Evolutionary conservation across 1,140 invertebrate genomes (phyloP), one percentile per base, ranked within the genome.

Genomic region (Musca vetustissima): DNA sequence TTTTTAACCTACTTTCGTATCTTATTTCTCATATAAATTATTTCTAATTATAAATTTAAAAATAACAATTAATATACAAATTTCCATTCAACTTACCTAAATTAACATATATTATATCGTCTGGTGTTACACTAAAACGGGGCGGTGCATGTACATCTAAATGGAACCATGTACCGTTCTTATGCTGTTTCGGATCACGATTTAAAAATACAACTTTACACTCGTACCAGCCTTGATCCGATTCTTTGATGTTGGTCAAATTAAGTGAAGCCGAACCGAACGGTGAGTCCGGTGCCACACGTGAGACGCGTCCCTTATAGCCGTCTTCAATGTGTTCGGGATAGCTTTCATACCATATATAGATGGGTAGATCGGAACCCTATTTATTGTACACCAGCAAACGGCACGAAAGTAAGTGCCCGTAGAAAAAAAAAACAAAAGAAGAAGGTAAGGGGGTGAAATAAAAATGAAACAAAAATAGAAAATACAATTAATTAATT

Each of bases 331-430:
- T 93, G 86, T 97, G 95, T 65, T 95, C 94, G 72, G 94, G 94
- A 84, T 97, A 97, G 80, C 93, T 94, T 85, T 96, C 94, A 88
- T 97, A 97, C 94, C 94, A 97, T 84, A 97, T 97, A 87, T 95
- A 97, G 83, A 97, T 95, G 73, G 95, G 94, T 85, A 95, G 92
- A 85, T 95, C 93, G 87, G 92, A 89, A 83, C 92, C 93, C 93
- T 94, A 88, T 82, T n/a, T n/a, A n/a, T n/a, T n/a, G n/a, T n/a
- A n/a, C n/a, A n/a, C n/a, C n/a, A n/a, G n/a, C n/a, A n/a, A n/a
- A n/a, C n/a, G n/a, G n/a, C n/a, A n/a, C n/a, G n/a, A n/a, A n/a
- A n/a, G n/a, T n/a, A n/a, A n/a, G n/a, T n/a, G n/a, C n/a, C n/a
- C n/a, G n/a, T n/a, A n/a, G n/a, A n/a, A n/a, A n/a, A n/a, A n/a